Percentiles rank a stretch among this genome's conserved stretches.
phyloP scores from a whole-genome alignment of 2,797 vertebrate genomes.

The Benthosema pterotum region DNA sequence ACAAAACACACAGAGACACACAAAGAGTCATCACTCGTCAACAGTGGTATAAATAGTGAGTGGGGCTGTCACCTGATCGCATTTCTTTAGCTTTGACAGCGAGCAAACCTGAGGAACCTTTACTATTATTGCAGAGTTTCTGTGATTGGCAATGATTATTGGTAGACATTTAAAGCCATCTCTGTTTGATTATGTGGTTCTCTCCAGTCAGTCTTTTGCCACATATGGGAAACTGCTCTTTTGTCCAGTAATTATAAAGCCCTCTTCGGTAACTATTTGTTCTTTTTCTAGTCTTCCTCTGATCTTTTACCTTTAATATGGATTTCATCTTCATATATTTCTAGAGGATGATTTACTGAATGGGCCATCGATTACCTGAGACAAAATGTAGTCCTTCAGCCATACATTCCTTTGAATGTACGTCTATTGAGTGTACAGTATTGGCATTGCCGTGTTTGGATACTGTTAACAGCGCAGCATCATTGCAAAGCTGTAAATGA shows the following conservation, averaged over 20 bases:
- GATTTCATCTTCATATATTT: too few relatives aligned
- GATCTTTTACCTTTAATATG: neutral
- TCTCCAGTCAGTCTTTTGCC: slow-evolving; percentile 6
- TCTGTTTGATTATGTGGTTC: too few relatives aligned
- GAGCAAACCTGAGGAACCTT: slow-evolving; percentile 1
- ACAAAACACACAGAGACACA: slow-evolving; percentile 1
- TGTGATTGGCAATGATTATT: slow-evolving; percentile 17
- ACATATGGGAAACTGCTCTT: neutral
- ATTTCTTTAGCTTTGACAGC: slow-evolving; percentile 29
- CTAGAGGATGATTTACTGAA: too few relatives aligned
- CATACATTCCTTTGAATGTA: too few relatives aligned
- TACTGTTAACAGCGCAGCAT: neutral
- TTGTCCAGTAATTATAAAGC: too few relatives aligned
- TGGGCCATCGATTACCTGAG: too few relatives aligned
- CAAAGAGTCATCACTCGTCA: slow-evolving; percentile 26
- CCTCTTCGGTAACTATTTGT: too few relatives aligned
- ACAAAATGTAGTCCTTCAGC: too few relatives aligned
- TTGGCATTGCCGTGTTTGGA: slow-evolving; percentile 1
- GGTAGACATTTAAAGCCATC: neutral
- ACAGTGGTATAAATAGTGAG: slow-evolving; percentile 36
- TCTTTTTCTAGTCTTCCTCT: too few relatives aligned
- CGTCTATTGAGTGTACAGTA: neutral
- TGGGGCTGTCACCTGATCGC: slow-evolving; percentile 44
- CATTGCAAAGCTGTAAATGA: too few relatives aligned
- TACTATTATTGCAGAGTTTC: neutral